These are phyloP conservation scores for Halcyon smyrnensis DNA, from an alignment of 2,797 vertebrate species.

Conservation along the genomic window DNA sequence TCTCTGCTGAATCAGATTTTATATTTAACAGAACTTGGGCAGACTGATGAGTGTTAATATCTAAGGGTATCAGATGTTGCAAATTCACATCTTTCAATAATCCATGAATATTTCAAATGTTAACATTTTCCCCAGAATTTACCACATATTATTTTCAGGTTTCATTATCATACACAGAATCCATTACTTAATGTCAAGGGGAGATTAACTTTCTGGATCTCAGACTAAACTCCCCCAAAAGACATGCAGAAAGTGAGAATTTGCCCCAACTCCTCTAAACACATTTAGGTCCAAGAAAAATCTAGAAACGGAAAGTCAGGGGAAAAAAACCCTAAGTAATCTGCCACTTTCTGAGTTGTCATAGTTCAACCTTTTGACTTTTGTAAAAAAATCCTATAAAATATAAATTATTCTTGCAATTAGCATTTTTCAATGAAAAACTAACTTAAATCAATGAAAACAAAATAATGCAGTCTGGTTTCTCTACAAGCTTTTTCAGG, in stretches of 20 bases:
- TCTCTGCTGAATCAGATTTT: conserved; percentile 18
- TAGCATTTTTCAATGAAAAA: background rate
- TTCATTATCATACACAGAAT: background rate
- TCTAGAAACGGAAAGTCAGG: background rate
- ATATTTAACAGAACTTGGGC: background rate
- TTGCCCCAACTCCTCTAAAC: background rate
- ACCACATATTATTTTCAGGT: background rate
- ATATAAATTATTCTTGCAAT: background rate
- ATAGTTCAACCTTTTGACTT: background rate
- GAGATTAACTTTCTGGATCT: background rate
- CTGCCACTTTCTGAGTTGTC: background rate
- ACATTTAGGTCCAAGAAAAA: background rate
- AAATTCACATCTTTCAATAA: conserved; percentile 38
- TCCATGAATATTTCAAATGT: conserved; percentile 18
- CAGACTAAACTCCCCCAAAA: background rate
- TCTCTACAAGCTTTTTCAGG: background rate
- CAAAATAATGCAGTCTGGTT: background rate
- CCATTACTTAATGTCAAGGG: background rate
- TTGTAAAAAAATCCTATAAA: background rate
- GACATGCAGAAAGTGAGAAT: background rate
- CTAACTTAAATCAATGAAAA: background rate
- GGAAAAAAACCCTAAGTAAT: background rate
- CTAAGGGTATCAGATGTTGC: conserved; percentile 1
- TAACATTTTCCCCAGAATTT: conserved; percentile 6
- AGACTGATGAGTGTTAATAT: background rate